These are phyloP conservation scores for Ochropacha duplaris DNA, from an alignment of 2,888 invertebrate genomes.

Conservation along the genomic window DNA sequence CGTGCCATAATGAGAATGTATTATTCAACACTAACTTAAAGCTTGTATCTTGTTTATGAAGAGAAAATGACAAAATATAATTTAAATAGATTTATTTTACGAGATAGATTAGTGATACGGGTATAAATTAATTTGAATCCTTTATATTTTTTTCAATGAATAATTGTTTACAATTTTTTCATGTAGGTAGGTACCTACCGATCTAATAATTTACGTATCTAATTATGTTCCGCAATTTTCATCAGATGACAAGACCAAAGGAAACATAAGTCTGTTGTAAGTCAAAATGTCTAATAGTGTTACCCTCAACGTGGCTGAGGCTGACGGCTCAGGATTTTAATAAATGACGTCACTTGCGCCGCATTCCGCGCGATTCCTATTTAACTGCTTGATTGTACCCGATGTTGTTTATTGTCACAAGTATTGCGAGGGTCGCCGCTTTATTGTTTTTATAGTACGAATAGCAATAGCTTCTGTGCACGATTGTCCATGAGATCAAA, in stretches of 20 bases:
- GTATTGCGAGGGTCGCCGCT: constrained; percentile 53
- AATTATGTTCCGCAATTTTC: no score
- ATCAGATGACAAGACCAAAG: background rate
- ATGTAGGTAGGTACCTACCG: no score
- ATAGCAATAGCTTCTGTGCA: constrained; percentile 1
- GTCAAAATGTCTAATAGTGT: constrained; percentile 7
- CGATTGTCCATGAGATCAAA: background rate
- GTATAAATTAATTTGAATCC: no score
- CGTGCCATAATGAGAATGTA: constrained; percentile 28
- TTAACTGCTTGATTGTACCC: constrained; percentile 75
- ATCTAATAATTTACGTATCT: no score
- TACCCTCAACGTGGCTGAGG: constrained; percentile 15
- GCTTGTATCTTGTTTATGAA: background rate
- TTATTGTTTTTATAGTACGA: constrained; percentile 12
- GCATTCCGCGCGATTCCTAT: constrained; percentile 71
- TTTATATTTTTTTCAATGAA: no score
- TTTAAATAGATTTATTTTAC: no score
- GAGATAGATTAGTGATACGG: no score
- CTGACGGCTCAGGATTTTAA: constrained; percentile 51
- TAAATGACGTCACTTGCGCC: constrained; percentile 62
- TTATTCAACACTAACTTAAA: constrained; percentile 29
- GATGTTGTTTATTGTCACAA: constrained; percentile 75
- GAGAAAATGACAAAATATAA: background rate
- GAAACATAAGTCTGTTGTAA: constrained; percentile 11
- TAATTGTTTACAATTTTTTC: no score